Percentiles rank a stretch among this genome's conserved stretches.
Evolutionary conservation across 2,888 invertebrate genomes (phyloP).

Genomic region (Notodonta ziczac): DNA sequence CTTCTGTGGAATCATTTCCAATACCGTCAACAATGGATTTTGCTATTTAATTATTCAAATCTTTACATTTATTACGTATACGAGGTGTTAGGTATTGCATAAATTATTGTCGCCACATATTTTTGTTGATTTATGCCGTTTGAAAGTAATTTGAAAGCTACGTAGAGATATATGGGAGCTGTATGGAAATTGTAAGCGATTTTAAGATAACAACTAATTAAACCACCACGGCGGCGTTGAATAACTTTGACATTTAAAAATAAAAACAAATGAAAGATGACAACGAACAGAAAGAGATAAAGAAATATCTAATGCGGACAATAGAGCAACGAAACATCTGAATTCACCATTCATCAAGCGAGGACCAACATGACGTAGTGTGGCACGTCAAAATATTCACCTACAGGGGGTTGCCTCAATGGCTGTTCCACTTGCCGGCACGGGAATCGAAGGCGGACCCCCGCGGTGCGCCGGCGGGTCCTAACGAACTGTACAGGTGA

Average conservation of each 20-base stretch:
- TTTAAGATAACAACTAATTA: not conserved
- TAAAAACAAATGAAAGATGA: not conserved
- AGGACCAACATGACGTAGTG: conserved; percentile 63
- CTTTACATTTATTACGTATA: conserved; percentile 46
- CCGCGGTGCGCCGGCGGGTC: conserved; percentile 71
- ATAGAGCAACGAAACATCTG: conserved; percentile 26
- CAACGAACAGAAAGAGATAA: not conserved
- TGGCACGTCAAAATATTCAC: conserved; percentile 78
- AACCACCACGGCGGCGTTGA: not conserved
- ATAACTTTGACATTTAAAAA: not conserved
- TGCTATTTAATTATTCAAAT: conserved; percentile 52
- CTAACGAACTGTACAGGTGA: conserved; percentile 80
- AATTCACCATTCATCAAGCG: conserved; percentile 65
- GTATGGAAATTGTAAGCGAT: not conserved
- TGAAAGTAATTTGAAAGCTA: conserved; percentile 28
- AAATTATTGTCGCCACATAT: conserved; percentile 20
- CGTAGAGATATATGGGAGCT: not conserved
- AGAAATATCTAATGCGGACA: conserved; percentile 11
- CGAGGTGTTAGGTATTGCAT: conserved; percentile 28
- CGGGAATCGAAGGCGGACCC: conserved; percentile 77
- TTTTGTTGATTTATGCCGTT: conserved; percentile 18
- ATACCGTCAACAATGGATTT: conserved; percentile 55
- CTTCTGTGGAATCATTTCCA: conserved; percentile 48
- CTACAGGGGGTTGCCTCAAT: conserved; percentile 75
- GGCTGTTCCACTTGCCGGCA: conserved; percentile 71